Percentiles rank a stretch among this genome's conserved stretches.
Conservation (phyloP, 2,797 vertebrate genomes). For the Xenops minutus region DNA sequence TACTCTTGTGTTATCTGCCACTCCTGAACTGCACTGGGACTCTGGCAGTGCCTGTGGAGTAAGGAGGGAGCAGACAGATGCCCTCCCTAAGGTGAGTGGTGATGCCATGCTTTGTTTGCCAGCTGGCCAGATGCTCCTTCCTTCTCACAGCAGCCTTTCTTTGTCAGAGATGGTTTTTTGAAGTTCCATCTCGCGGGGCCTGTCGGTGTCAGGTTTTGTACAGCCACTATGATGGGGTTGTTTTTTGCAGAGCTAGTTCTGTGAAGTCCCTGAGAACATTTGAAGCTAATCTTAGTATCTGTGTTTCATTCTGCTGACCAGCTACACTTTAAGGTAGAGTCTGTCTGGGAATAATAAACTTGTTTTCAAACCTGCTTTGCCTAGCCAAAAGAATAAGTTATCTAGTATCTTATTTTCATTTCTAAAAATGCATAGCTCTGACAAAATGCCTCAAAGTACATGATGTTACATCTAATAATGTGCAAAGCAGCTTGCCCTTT, state of each 20-base stretch:
- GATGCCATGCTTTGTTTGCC: background rate
- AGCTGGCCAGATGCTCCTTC: background rate
- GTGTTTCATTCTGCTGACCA: background rate
- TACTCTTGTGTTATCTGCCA: background rate
- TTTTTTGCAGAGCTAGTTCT: background rate
- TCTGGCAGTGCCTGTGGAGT: background rate
- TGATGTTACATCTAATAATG: background rate
- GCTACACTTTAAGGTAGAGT: background rate
- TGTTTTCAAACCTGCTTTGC: background rate
- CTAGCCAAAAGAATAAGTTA: background rate
- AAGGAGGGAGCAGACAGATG: background rate
- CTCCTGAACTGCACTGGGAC: background rate
- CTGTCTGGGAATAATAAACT: background rate
- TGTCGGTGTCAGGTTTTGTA: background rate
- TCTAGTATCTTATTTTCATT: background rate
- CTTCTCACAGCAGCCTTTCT: background rate
- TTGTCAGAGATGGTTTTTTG: background rate
- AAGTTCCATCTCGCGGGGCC: background rate
- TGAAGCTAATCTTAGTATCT: background rate
- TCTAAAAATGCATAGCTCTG: background rate
- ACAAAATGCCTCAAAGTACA: background rate
- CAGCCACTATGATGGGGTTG: background rate
- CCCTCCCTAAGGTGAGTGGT: fast-evolving
- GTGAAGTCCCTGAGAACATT: background rate
- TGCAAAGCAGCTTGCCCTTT: background rate